These are phyloP conservation scores for Philereme vetulata DNA, from an alignment of 2,888 invertebrate species.

Conservation along the genomic window DNA sequence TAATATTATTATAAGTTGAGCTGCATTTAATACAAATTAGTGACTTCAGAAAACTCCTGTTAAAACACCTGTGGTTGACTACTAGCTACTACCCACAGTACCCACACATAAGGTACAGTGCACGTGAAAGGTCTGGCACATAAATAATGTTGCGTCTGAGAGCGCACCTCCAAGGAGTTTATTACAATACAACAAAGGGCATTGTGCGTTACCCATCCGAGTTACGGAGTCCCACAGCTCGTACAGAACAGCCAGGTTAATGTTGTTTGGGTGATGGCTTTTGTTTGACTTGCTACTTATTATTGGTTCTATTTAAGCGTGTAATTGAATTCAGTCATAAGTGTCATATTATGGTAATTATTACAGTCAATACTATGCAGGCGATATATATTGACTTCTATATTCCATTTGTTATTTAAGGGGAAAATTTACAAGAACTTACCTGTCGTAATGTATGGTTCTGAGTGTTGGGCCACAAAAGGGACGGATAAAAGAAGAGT, in stretches of 20 bases:
- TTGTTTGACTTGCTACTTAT: no score
- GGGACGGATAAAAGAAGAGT: no score
- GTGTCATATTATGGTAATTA: no score
- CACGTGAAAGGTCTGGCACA: slow-evolving; percentile 19
- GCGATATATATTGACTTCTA: no score
- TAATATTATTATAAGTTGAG: no score
- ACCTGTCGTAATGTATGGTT: no score
- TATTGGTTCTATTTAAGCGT: no score
- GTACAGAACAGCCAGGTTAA: not conserved
- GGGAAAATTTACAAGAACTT: no score
- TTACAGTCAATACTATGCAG: no score
- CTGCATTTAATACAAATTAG: not conserved
- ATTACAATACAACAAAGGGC: slow-evolving; percentile 28
- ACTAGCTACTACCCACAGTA: not conserved
- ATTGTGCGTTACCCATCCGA: slow-evolving; percentile 21
- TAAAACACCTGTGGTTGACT: not conserved
- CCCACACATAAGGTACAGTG: slow-evolving; percentile 1
- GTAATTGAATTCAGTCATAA: no score
- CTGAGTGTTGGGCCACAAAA: no score
- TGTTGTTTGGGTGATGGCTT: not conserved
- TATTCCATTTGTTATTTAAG: no score
- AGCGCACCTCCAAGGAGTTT: slow-evolving; percentile 21
- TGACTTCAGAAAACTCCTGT: not conserved
- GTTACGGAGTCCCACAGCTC: slow-evolving; percentile 13
- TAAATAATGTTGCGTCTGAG: slow-evolving; percentile 21